These are phyloP conservation scores for Puntigrus tetrazona DNA, from an alignment of 2,113 vertebrate genomes.

Conservation along the genomic window DNA sequence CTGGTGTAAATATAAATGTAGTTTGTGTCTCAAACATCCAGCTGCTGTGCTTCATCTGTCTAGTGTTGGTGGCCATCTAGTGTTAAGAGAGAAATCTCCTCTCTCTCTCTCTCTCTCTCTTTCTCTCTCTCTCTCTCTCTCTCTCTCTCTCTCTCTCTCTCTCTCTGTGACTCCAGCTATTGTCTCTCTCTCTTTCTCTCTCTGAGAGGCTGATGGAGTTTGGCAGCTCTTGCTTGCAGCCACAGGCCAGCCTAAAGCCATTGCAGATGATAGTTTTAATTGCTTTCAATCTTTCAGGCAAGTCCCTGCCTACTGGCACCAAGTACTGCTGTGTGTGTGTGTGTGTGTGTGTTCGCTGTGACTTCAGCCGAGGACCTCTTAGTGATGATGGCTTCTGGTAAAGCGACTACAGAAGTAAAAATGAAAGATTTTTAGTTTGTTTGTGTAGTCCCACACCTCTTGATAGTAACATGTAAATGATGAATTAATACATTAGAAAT, in stretches of 20 bases:
- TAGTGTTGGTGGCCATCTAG: slow-evolving; percentile 40
- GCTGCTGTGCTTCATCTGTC: background rate
- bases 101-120: slow-evolving; percentile 38
- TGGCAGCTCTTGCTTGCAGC: slow-evolving; percentile 81
- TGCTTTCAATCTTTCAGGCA: slow-evolving; percentile 87
- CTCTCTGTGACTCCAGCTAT: slow-evolving; percentile 64
- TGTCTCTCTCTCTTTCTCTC: slow-evolving; percentile 68
- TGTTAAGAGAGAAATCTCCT: slow-evolving; percentile 23
- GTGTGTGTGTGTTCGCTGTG: slow-evolving; percentile 22
- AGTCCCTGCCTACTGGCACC: slow-evolving; percentile 80
- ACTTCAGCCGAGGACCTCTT: slow-evolving; percentile 10
- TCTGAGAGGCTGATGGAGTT: slow-evolving; percentile 77
- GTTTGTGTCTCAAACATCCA: background rate
- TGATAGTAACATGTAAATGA: background rate
- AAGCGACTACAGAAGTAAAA: slow-evolving; percentile 30
- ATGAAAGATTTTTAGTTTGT: slow-evolving; percentile 23
- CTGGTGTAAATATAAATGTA: background rate
- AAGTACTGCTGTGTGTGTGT: slow-evolving; percentile 54
- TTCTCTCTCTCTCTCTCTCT: slow-evolving; percentile 68
- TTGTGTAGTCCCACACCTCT: background rate
- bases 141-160: slow-evolving; percentile 69
- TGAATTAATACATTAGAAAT: background rate
- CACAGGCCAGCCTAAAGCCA: slow-evolving; percentile 81
- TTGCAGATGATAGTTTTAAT: slow-evolving; percentile 88
- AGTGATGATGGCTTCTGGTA: slow-evolving; percentile 42